Evolutionary conservation across 2,113 vertebrate genomes (phyloP).

Genomic region (Hippolais icterina): DNA sequence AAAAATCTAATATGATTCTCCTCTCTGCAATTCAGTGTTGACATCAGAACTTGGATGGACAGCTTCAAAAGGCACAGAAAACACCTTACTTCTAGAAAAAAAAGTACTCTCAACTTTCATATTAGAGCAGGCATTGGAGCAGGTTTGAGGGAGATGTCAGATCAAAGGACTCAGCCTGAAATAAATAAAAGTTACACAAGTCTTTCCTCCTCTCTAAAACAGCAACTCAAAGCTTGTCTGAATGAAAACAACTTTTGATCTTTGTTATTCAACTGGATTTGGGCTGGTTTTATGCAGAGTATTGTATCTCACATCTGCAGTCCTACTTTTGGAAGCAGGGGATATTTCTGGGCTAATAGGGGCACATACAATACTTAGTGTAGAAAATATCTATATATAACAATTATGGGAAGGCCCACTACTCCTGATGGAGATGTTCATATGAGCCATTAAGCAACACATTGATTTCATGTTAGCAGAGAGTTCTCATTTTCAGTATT

Average conservation of each 20-base stretch:
- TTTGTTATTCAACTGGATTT: not conserved
- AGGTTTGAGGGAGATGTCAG: fast-evolving
- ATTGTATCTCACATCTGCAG: not conserved
- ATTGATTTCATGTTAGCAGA: not conserved
- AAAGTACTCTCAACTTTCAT: not conserved
- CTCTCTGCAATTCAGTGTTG: not conserved
- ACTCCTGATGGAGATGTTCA: not conserved
- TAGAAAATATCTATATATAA: not conserved
- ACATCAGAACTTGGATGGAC: not conserved
- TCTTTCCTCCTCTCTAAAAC: not conserved
- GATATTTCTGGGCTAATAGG: not conserved
- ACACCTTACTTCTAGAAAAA: not conserved
- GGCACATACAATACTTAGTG: not conserved
- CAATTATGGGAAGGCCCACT: not conserved
- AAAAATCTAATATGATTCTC: not conserved
- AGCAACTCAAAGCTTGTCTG: not conserved
- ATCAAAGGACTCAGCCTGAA: not conserved
- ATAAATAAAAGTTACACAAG: not conserved
- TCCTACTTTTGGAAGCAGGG: not conserved
- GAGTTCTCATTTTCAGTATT: not conserved
- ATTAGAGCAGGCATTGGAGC: not conserved
- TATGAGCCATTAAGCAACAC: not conserved
- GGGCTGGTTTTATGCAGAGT: not conserved
- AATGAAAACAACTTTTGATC: not conserved
- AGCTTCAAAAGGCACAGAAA: not conserved